Evolutionary conservation across 2,113 vertebrate genomes (phyloP), one percentile per base, ranked within the genome.

Genomic region (Phaethon lepturus): DNA sequence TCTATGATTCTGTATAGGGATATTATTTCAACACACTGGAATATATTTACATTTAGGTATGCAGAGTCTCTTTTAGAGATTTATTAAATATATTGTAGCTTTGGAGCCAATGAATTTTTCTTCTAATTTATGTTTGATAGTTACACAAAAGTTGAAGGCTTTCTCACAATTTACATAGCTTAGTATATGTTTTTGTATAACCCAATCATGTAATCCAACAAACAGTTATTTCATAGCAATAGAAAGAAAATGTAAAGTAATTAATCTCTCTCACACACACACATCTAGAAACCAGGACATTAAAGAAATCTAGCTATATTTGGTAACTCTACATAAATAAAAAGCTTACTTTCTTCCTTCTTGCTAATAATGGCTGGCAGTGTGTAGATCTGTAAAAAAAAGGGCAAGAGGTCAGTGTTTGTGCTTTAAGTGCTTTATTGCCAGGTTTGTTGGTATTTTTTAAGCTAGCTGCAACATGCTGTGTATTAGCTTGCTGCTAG

Each of bases 311-410:
- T 64, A 66, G 17, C 17, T 76, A 19, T 11, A 72, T 53, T 55
- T 87, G 49, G 50, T 45, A 92, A 80, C 17, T 79, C 31, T 35
- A 79, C 31, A 67, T 19, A 75, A 91, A 58, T 58, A 59, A 91
- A 89, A 17, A 86, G 98, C 99, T 99, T 98, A 99, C 99, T 99
- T 98, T 99, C 99, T 96, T 99, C 99, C 86, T 99, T 99, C 98
- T 99, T 99, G 98, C 99, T 99, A 92, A 99, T 98, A 93, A 99
- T 99, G 59, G 99, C 99, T 35, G 99, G 99, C 50, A 99, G 97
- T 9, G 99, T 99, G 93, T 99, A 99, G 96, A 99, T 99, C 99
- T 99, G 95, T 78, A 95, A 95, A 95, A 87, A 45, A 71, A 92
- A 75, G 91, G 86, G 88, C 64, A 84, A 47, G 7, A 52, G 38